Evolutionary conservation across 2,888 invertebrate genomes (phyloP), one percentile per base, ranked within the genome.

Genomic region (Tipula unca): DNA sequence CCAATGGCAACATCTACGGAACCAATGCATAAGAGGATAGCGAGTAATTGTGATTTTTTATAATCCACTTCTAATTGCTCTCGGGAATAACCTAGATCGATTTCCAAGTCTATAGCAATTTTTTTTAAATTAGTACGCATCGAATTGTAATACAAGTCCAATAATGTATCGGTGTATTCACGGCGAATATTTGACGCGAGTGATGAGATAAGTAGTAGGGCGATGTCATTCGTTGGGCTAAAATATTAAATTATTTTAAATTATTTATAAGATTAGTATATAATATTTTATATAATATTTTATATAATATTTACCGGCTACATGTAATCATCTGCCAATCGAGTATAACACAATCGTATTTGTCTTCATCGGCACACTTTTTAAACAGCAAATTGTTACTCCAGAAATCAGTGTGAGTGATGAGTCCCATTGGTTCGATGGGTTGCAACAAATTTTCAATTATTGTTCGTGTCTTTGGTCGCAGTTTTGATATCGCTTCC

Each of bases 241-340:
- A 35, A 88, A 87, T 48, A 48, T 2, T 29, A 20, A 82, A 69
- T 69, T 29, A 14, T 84, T 39, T 48, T 48, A 48, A 17, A 48
- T 48, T 48, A 39, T 20, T n/a, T n/a, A n/a, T n/a, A n/a, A n/a
- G n/a, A n/a, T n/a, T n/a, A n/a, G n/a, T 69, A 13, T 83, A n/a
- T n/a, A n/a, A n/a, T n/a, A n/a, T 1, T 13, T n/a, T 84, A 85
- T n/a, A 54, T 10, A 69, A 25, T 17, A 69, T 84, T n/a, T 39
- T 86, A 29, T 29, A 82, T 82, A 83, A 17, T 83, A 85, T 85
- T 85, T 86, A 89, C 89, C 93, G 91, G 87, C 95, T 95, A 87
- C 95, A 93, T 0, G 95, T 95, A 84, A 96, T 95, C 96, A 96
- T 96, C 91, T 96, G 96, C 96, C 96, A 96, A 89, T 96, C 96